Evolutionary conservation across 2,113 vertebrate genomes (phyloP).

Genomic region (Pachypanchax playfairii): DNA sequence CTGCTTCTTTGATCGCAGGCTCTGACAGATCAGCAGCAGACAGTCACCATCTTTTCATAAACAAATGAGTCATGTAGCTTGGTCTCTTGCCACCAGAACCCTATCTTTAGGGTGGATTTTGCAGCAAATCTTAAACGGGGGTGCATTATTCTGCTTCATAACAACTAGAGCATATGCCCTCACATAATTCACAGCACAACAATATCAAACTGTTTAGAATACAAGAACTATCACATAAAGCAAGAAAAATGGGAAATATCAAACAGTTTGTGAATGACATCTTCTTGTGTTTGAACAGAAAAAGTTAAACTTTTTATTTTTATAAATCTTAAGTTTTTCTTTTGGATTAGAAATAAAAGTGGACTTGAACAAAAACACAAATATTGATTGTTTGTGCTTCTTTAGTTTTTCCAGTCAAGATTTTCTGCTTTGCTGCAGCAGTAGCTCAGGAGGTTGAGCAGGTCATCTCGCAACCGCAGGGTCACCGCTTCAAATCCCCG

Average conservation of each 20-base stretch:
- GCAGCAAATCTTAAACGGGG: conserved; percentile 34
- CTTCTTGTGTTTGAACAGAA: neutral
- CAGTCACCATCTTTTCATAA: conserved; percentile 59
- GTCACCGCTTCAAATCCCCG: too few relatives aligned
- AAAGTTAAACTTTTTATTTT: neutral
- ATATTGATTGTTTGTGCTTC: too few relatives aligned
- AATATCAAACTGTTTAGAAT: conserved; percentile 3
- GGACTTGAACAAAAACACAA: too few relatives aligned
- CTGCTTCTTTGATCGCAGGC: conserved; percentile 58
- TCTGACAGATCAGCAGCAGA: conserved; percentile 63
- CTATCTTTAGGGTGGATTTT: conserved; percentile 34
- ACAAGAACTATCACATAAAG: neutral
- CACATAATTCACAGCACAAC: neutral
- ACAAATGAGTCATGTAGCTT: conserved; percentile 56
- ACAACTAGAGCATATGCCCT: conserved; percentile 4
- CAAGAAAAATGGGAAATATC: neutral
- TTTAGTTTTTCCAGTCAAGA: too few relatives aligned
- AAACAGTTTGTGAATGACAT: neutral
- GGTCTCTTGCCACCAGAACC: conserved; percentile 38
- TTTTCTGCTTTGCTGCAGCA: too few relatives aligned
- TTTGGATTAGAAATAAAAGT: too few relatives aligned
- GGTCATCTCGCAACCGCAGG: too few relatives aligned
- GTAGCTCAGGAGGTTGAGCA: too few relatives aligned
- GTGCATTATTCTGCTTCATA: conserved; percentile 16
- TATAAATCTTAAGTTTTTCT: neutral